Base-by-base conservation (phyloP, 2,888 invertebrate genomes). In the Acutogordius australiensis region DNA sequence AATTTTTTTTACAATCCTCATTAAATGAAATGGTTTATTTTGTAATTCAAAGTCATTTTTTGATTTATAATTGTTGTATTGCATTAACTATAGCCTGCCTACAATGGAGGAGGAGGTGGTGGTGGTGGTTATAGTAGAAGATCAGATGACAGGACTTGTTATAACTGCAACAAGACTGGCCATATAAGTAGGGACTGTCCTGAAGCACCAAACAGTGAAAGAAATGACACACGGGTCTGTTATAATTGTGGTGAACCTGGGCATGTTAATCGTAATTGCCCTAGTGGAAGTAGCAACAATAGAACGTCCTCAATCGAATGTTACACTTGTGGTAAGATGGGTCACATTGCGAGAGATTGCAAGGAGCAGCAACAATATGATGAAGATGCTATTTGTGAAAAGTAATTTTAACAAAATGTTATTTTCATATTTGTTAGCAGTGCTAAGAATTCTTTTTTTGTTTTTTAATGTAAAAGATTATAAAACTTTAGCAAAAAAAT, bases 401-500 rank as follows among this genome's bases (percentile, higher is more conserved):
- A 51, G 51, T 51, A 51, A 51, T 51, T n/a, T 51, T n/a, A 51
- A 51, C 23, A 23, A n/a, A n/a, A 51, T 51, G n/a, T 51, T n/a
- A n/a, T 51, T 51, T 21, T 51, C 4, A 51, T 51, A 51, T 51
- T 23, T 8, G 51, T n/a, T n/a, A n/a, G n/a, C n/a, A n/a, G n/a
- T n/a, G n/a, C n/a, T n/a, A n/a, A n/a, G n/a, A n/a, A n/a, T n/a
- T n/a, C n/a, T n/a, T n/a, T n/a, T n/a, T n/a, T n/a, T n/a, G n/a
- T n/a, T n/a, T n/a, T n/a, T n/a, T n/a, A n/a, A n/a, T n/a, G n/a
- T n/a, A n/a, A n/a, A n/a, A n/a, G n/a, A n/a, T n/a, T n/a, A n/a
- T n/a, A n/a, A n/a, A n/a, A n/a, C n/a, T n/a, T n/a, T n/a, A n/a
- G n/a, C n/a, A n/a, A n/a, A n/a, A n/a, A n/a, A n/a, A n/a, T n/a